Base-by-base conservation (phyloP, 2,888 invertebrate species). In the Philonicus albiceps region DNA sequence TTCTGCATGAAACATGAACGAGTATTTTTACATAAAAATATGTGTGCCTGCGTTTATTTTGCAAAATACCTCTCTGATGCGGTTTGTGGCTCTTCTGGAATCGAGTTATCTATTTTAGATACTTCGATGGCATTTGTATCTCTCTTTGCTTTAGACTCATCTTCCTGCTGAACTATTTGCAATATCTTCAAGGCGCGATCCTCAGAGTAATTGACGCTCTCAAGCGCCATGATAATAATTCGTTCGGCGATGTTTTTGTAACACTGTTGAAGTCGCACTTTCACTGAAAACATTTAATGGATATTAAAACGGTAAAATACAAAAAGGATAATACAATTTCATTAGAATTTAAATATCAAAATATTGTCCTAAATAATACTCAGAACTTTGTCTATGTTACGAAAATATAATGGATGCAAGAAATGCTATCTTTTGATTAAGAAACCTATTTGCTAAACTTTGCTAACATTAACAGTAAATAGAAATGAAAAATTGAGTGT, bases 131-230 rank as follows among this genome's bases (percentile, higher is more conserved):
- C 6, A 27, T 34, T 27, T 49, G 6, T 34, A 19, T 90, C 89
- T 43, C 90, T 90, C 53, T 90, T 90, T 16, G 89, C 90, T n/a
- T 90, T 90, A 22, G 90, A 89, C 90, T 91, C 93, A 89, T 96
- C 96, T 89, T 96, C 96, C 88, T 95, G 93, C 8, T 94, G 92
- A 91, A 96, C 96, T 40, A 95, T 95, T 89, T 94, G 93, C 85
- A 98, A 93, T 88, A 98, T 96, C 91, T 96, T 96, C 88, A 94
- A 95, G 0, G 97, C 97, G 86, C 96, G 94, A 85, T 95, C 95
- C 91, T 97, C 97, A 88, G 97, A 96, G 92, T 95, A 98, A 90
- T 96, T 95, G 0, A 97, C 97, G 90, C 97, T 97, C 90, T 98
- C 98, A 88, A 98, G 92, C 0, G 98, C 98, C 91, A 98, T 95